Evolutionary conservation across 1,140 invertebrate genomes (phyloP), one percentile per base, ranked within the genome.

Genomic region (Lerema accius): DNA sequence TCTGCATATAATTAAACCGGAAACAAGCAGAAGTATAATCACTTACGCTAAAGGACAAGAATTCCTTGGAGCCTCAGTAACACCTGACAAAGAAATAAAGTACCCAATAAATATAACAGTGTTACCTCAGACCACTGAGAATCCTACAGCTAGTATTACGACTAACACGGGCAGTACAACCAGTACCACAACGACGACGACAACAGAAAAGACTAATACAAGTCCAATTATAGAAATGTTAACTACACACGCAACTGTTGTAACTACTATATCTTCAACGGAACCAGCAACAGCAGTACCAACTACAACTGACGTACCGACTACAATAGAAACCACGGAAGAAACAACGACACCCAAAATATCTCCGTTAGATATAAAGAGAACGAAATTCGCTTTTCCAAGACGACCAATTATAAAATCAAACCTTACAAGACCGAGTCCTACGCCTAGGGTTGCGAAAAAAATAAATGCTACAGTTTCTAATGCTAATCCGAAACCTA

Each of bases 1-100:
- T 69, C 55, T 88, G 37, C 67, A 86, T 51, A 69, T 85, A 28
- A 50, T 84, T 23, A 82, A 84, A 73, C 79, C 86, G 14, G 83
- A 84, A 65, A 73, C 70, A 3, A 75, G 71, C 17, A 71, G 68
- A 13, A 86, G 71, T 60, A 84, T 84, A 40, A 67, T 84, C 17
- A 86, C 85, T 19, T 84, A 82, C 65, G 84, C 74, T 14, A 90
- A 85, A 75, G 86, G 83, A 4, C 74, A 87, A 76, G 84, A 90
- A 73, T 83, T 90, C 19, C 71, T 78, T 28, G 84, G 86, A 35
- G 76, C 76, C 3, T 65, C 86, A 11, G 56, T 67, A 11, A 65
- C 64, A 4, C 78, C 82, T 14, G 78, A 84, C 16, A 40, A 65
- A 17, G 75, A 73, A 14, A 28, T 74, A 4, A 77, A 75, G 56